A percentile compares a stretch with the other conserved stretches of the same genome.
Evolutionary conservation across 1,140 invertebrate genomes (phyloP).

Genomic region (Trissolcus basalis): DNA sequence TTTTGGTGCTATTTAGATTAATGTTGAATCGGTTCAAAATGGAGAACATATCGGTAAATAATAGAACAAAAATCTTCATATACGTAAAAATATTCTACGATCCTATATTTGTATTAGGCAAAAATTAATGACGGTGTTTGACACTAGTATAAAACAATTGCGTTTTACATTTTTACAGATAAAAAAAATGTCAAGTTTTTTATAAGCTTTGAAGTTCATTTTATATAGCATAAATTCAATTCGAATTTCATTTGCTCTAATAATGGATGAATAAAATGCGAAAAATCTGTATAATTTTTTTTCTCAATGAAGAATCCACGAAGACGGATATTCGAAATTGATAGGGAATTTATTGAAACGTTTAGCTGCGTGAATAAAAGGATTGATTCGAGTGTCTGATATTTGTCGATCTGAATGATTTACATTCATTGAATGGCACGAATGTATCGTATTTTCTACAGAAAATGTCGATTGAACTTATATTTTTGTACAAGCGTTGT

Average conservation of each 20-base stretch:
- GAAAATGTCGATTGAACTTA: conserved; percentile 17
- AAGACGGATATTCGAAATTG: no score
- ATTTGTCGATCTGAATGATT: no score
- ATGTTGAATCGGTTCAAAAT: conserved; percentile 27
- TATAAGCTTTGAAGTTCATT: no score
- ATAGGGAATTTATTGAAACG: no score
- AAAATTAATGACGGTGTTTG: conserved; percentile 5
- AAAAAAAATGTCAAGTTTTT: not conserved
- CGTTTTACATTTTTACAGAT: not conserved
- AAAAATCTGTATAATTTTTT: no score
- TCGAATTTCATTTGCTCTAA: no score
- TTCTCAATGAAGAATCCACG: no score
- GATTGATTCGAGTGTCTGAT: no score
- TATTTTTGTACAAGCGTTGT: conserved; percentile 63
- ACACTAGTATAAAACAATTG: not conserved
- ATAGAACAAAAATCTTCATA: not conserved
- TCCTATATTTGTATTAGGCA: conserved; percentile 9
- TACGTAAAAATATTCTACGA: conserved; percentile 6
- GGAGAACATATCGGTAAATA: conserved; percentile 45
- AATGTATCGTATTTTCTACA: conserved; percentile 42
- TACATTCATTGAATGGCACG: conserved; percentile 10
- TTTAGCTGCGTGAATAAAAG: no score
- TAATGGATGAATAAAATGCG: no score
- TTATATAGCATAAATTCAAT: no score
- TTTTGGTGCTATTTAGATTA: conserved; percentile 44